Conservation (phyloP, 1,140 invertebrate genomes). For the Diuraphis noxia region DNA sequence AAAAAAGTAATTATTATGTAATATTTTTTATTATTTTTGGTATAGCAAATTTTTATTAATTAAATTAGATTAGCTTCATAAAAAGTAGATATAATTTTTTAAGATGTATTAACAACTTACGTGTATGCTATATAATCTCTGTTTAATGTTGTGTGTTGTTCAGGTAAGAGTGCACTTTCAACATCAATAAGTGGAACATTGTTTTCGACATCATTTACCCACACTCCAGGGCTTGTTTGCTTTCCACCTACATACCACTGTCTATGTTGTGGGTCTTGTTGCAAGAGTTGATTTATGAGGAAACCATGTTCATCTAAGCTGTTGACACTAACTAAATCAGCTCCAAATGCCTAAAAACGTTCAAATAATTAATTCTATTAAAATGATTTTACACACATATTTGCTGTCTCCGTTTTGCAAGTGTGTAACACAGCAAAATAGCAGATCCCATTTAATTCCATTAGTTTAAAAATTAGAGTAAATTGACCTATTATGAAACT, state of each 20-base stretch:
- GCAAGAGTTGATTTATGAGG: slow-evolving; percentile 74
- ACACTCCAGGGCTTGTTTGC: slow-evolving; percentile 74
- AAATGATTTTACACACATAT: too few species aligned
- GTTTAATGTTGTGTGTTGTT: slow-evolving; percentile 61
- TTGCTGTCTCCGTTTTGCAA: too few species aligned
- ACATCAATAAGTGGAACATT: slow-evolving; percentile 74
- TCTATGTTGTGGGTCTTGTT: slow-evolving; percentile 81
- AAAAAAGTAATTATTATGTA: slow-evolving; percentile 57
- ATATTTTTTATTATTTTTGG: background rate
- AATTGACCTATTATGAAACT: too few species aligned
- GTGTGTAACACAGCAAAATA: too few species aligned
- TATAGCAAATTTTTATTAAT: background rate
- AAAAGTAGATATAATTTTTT: background rate
- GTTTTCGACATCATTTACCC: slow-evolving; percentile 80
- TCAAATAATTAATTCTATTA: background rate
- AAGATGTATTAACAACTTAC: slow-evolving; percentile 58
- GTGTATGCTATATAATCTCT: slow-evolving; percentile 68
- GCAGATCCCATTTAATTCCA: too few species aligned
- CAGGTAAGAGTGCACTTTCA: slow-evolving; percentile 79
- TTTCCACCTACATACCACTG: slow-evolving; percentile 83
- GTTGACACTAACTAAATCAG: slow-evolving; percentile 79
- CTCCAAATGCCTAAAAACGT: slow-evolving; percentile 68
- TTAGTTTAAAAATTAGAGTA: too few species aligned
- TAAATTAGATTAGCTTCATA: background rate
- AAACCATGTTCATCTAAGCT: slow-evolving; percentile 85